Evolutionary conservation across 2,113 vertebrate species (phyloP), one percentile per base, ranked within the genome.

Genomic region (Scopus umbretta): DNA sequence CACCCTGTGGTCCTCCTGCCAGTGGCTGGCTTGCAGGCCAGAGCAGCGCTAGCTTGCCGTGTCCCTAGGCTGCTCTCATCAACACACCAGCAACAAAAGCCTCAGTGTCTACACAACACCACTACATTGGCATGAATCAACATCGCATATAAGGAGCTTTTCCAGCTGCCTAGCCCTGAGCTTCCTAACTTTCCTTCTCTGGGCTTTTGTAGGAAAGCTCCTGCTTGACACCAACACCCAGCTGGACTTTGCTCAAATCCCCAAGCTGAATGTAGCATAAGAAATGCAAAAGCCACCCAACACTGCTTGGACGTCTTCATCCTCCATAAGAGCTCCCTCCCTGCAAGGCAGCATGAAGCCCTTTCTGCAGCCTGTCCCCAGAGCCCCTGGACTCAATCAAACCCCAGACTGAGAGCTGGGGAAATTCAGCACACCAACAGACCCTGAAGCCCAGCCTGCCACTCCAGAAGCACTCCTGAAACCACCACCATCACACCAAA

Each of bases 121-220:
- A 1, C 49, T 5, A 15, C 2, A 2, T 4, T 29, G 27, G n/a
- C 36, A 76, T 0, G 0, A 22, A 25, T 25, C 21, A 61, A 17
- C 0, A 0, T 7, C 6, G 5, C 4, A 26, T 13, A 9, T 5
- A 19, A 47, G 30, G 17, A 30, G 5, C 5, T 62, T 59, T 56
- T 62, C 45, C 55, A 61, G 43, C 29, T 49, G 32, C 9, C 9
- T 34, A 38, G 45, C 27, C 11, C 15, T 1, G 2, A 18, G 29
- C 36, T 75, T 70, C 52, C 47, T n/a, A 40, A 52, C 11, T 47
- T 59, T 14, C 27, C 38, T 74, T 74, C 52, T 56, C 29, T 14
- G 30, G n/a, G 16, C 4, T 87, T 90, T 43, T 56, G 20, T 8
- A 84, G 86, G 61, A 92, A 86, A 87, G 62, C 22, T 85, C 40